phyloP scores from a whole-genome alignment of 2,797 vertebrate species.

The Enteromius radiatus region DNA sequence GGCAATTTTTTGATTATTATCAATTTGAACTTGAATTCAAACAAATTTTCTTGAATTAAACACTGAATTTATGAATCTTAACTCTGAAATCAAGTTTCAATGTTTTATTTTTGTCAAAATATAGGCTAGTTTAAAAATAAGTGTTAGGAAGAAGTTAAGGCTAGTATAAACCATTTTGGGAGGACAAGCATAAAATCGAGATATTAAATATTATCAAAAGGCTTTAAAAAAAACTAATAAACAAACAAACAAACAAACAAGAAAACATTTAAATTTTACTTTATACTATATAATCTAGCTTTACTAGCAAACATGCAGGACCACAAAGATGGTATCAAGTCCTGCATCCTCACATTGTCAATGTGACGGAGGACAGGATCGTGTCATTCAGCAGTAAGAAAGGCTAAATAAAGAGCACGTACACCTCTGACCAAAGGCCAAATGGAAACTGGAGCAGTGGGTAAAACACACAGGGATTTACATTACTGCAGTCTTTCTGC shows the following conservation, averaged over 20 bases:
- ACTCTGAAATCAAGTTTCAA: no score
- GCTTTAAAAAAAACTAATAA: no score
- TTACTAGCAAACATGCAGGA: background rate
- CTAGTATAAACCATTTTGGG: background rate
- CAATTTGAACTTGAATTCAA: no score
- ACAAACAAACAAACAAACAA: no score
- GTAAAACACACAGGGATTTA: conserved; percentile 67
- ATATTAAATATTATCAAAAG: background rate
- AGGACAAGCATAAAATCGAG: background rate
- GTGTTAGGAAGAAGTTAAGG: background rate
- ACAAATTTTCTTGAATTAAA: no score
- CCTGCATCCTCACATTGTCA: background rate
- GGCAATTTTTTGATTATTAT: no score
- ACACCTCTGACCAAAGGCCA: conserved; percentile 73
- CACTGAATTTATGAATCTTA: no score
- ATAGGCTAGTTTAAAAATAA: no score
- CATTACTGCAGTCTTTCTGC: conserved; percentile 64
- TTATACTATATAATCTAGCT: background rate
- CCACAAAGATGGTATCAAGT: background rate
- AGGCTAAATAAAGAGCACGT: conserved; percentile 76
- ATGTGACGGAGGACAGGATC: background rate
- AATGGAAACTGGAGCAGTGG: conserved; percentile 71
- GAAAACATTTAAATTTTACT: background rate
- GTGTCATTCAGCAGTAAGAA: conserved; percentile 56
- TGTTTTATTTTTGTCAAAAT: no score